phyloP scores from a whole-genome alignment of 2,797 vertebrate genomes.

The Tadarida brasiliensis region DNA sequence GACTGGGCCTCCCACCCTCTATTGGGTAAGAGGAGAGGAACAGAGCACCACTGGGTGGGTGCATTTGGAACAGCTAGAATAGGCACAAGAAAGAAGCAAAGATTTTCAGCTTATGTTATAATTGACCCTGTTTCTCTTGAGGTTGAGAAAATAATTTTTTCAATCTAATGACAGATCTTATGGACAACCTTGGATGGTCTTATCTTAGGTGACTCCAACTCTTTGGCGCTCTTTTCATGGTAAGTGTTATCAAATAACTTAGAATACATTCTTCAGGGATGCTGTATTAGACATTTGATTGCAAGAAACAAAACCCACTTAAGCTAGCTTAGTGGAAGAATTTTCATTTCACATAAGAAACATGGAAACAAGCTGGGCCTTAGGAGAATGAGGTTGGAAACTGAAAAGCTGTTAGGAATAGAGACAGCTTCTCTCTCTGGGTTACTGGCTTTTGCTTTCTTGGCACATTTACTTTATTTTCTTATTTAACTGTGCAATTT shows the following conservation, averaged over 20 bases:
- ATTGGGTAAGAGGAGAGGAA: not conserved
- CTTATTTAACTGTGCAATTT: not conserved
- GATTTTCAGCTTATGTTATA: not conserved
- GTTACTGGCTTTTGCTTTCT: slow-evolving; percentile 9
- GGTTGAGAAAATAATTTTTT: not conserved
- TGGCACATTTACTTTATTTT: not conserved
- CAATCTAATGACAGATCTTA: not conserved
- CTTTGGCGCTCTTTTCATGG: slow-evolving; percentile 18
- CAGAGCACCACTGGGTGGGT: not conserved
- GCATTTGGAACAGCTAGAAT: not conserved
- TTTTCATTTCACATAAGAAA: slow-evolving; percentile 42
- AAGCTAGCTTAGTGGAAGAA: not conserved
- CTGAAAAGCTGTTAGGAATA: not conserved
- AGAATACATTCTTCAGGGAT: not conserved
- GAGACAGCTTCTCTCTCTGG: not conserved
- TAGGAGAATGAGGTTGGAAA: not conserved
- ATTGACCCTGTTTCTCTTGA: not conserved
- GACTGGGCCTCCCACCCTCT: not conserved
- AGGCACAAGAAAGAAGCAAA: not conserved
- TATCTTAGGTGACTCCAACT: not conserved
- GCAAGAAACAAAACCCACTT: not conserved
- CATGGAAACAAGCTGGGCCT: not conserved
- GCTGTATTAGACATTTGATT: not conserved
- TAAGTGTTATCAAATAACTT: slow-evolving; percentile 6
- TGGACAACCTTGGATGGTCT: not conserved